Conservation (phyloP, 2,888 invertebrate genomes). For the Boloria euphrosyne region DNA sequence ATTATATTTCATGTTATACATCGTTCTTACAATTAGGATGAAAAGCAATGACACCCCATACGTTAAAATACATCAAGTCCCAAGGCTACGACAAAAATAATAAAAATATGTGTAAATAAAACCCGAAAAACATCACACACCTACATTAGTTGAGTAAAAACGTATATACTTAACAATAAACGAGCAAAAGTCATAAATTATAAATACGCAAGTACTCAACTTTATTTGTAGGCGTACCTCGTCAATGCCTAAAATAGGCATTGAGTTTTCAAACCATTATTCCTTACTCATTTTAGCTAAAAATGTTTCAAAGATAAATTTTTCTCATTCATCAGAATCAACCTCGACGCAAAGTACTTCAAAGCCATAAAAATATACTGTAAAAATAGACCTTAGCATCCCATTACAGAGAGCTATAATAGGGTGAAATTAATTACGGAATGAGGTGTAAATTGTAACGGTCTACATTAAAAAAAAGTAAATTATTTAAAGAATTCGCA, state of each 20-base stretch:
- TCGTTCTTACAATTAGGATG: too few relatives aligned
- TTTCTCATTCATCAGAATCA: conserved; percentile 35
- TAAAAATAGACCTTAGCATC: conserved; percentile 16
- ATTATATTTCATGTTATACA: too few relatives aligned
- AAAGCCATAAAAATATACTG: conserved; percentile 17
- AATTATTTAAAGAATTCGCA: too few relatives aligned
- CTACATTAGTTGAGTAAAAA: too few relatives aligned
- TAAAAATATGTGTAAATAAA: too few relatives aligned
- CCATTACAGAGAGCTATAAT: conserved; percentile 13
- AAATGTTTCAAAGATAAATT: conserved; percentile 35
- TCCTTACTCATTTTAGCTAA: conserved; percentile 18
- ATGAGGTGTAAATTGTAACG: conserved; percentile 4
- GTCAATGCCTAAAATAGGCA: neutral
- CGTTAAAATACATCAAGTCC: too few relatives aligned
- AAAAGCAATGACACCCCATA: too few relatives aligned
- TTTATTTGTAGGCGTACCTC: conserved; percentile 3
- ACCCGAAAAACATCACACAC: too few relatives aligned
- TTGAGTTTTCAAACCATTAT: conserved; percentile 19
- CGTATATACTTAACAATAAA: too few relatives aligned
- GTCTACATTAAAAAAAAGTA: neutral
- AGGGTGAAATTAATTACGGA: conserved; percentile 19
- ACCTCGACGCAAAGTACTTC: conserved; percentile 23
- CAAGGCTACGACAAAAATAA: too few relatives aligned
- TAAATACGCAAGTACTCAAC: neutral
- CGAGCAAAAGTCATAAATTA: too few relatives aligned